phyloP scores from a whole-genome alignment of 2,797 vertebrate genomes.

The Ctenopoma kingsleyae region DNA sequence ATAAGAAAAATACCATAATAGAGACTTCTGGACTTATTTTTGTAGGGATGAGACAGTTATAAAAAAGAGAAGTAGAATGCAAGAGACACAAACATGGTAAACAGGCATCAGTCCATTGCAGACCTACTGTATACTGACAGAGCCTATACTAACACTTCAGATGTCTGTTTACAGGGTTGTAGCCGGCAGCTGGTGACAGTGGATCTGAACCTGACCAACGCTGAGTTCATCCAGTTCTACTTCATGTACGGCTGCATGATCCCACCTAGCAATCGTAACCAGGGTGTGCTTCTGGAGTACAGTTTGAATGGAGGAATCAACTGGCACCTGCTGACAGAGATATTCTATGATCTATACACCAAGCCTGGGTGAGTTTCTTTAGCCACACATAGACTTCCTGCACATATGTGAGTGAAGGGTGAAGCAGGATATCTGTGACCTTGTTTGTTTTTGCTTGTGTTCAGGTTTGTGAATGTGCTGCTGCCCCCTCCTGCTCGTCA shows the following conservation, averaged over 20 bases:
- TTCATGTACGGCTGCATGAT: conserved; percentile 99
- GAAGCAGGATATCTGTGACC: not conserved
- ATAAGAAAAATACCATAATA: conserved; percentile 6
- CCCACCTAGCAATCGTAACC: conserved; percentile 94
- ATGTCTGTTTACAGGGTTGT: conserved; percentile 85
- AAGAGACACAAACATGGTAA: not conserved
- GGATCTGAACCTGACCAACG: conserved; percentile 95
- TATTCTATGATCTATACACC: conserved; percentile 97
- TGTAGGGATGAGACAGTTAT: not conserved
- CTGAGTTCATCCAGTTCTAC: conserved; percentile 99
- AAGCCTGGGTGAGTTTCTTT: conserved; percentile 90
- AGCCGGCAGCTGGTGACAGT: conserved; percentile 94
- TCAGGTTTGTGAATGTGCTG: conserved; percentile 96
- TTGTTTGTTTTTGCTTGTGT: conserved; percentile 8
- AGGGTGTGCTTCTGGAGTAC: conserved; percentile 96
- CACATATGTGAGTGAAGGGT: not conserved
- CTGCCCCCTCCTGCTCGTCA: conserved; percentile 92
- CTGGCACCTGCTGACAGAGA: conserved; percentile 95
- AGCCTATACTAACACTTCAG: not conserved
- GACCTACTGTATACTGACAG: not conserved
- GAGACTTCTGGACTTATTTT: not conserved
- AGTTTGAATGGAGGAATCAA: conserved; percentile 96
- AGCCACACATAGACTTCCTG: not conserved
- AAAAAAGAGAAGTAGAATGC: not conserved
- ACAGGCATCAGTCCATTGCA: not conserved